phyloP scores from a whole-genome alignment of 2,888 invertebrate species.

The Elysia crispata region DNA sequence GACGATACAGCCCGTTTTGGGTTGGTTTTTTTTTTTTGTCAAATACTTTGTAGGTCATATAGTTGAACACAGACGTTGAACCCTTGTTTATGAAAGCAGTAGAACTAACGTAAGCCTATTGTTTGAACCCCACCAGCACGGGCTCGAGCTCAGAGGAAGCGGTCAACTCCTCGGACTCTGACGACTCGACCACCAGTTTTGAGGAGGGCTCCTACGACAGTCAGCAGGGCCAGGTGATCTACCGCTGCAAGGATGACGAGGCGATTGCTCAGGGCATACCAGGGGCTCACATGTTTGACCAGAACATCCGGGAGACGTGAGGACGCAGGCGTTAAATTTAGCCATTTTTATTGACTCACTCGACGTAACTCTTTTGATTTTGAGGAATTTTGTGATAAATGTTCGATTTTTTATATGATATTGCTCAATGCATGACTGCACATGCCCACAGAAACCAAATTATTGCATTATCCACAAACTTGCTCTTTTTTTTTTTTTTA shows the following conservation, averaged over 20 bases:
- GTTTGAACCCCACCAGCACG: slow-evolving; percentile 38
- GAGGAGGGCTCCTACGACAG: slow-evolving; percentile 79
- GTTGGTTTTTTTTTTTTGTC: too few relatives aligned
- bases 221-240: slow-evolving; percentile 75
- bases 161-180: slow-evolving; percentile 57
- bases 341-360: background rate
- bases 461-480: too few relatives aligned
- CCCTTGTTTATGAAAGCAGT: too few relatives aligned
- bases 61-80: too few relatives aligned
- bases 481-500: too few relatives aligned
- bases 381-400: background rate
- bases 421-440: too few relatives aligned
- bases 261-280: slow-evolving; percentile 72
- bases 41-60: too few relatives aligned
- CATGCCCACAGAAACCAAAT: too few relatives aligned
- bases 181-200: slow-evolving; percentile 70
- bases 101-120: too few relatives aligned
- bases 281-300: slow-evolving; percentile 75
- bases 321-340: too few relatives aligned
- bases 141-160: slow-evolving; percentile 55
- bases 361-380: background rate
- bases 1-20: too few relatives aligned
- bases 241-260: slow-evolving; percentile 76
- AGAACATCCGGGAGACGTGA: slow-evolving; percentile 76
- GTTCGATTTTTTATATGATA: background rate